Evolutionary conservation across 1,140 invertebrate species (phyloP), one percentile per base, ranked within the genome.

Genomic region (Leptinotarsa lineolata): DNA sequence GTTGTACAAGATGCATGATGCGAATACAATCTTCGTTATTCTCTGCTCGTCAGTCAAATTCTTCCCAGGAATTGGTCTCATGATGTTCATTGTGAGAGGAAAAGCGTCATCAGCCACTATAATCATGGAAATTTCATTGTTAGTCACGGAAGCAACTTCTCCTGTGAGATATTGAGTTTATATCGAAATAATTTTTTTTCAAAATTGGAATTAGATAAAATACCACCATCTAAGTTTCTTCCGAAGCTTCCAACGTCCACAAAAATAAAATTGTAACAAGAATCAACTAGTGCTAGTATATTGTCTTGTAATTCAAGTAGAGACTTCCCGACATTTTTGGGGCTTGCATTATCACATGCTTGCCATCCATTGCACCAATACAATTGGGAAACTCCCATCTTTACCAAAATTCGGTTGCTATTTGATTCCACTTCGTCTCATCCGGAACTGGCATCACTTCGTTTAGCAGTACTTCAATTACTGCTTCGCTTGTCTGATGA

Each of bases 31-130:
- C 60, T 76, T 80, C 67, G 58, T 72, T 73, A 72, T 24, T 6
- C 24, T 24, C 5, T 30, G 24, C 24, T 30, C 24, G 5, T 30
- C 1, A 30, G 24, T 30, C 0, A 30, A 30, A 48, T 82, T 18
- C 30, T 69, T 76, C 21, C 79, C 78, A 61, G 79, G 78, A 77
- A 81, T 87, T 67, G 85, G 6, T 73, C 83, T 85, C 78, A 86
- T 79, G 68, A 87, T 68, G 71, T 84, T 77, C 20, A 68, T 69
- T 70, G 79, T 80, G 60, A 87, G 68, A n/a, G 83, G 80, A 77
- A 87, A 87, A 45, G 84, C 85, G 39, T 85, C 85, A 79, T 87
- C 86, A 21, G 78, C 85, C 39, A 86, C 77, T 72, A 87, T 77
- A 4, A 78, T 68, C 21, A 58, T 58, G 5, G 68, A 6, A 15